Evolutionary conservation across 2,888 invertebrate genomes (phyloP), one percentile per base, ranked within the genome.

Genomic region (Myopa tessellatipennis): DNA sequence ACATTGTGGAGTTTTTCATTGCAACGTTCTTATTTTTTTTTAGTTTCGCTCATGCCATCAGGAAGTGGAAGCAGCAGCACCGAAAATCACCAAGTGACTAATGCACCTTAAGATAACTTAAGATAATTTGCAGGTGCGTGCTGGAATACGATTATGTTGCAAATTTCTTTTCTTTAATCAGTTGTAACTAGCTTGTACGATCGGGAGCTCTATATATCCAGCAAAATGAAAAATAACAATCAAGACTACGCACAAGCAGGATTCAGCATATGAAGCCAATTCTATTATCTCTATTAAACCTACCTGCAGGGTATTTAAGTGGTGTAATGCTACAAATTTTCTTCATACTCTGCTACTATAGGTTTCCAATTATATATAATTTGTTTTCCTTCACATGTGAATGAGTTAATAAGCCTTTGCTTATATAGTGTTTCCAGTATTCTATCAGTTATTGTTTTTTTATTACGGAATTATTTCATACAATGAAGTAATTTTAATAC

Each of bases 11-110:
- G 45, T 8, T 45, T 1, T 45, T 45, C 45, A 10, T 45, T 45
- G 3, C 10, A 45, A 45, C 3, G 7, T 45, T 45, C 3, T 67
- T 75, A 1, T 45, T 38, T 75, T 71, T 83, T 85, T 88, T 36
- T 83, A 88, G 88, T 86, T 45, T 84, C 87, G 40, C 80, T 85
- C 77, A 83, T 87, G 83, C 88, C 88, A 61, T 80, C 87, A 26
- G 83, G 88, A 77, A 83, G 85, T 82, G 82, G 83, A 81, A 84
- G 82, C 80, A 80, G 81, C 81, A 83, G 78, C 68, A 34, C 14
- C 14, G 74, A 79, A 83, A 3, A 79, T 52, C 76, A 76, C 82
- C 4, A 4, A 61, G 18, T 5, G 18, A 18, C 61, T 26, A 10
- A 76, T 79, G 12, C 16, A 71, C 63, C 80, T 81, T 45, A 80